Evolutionary conservation across 2,113 vertebrate genomes (phyloP).

Genomic region (Lanius ludovicianus): DNA sequence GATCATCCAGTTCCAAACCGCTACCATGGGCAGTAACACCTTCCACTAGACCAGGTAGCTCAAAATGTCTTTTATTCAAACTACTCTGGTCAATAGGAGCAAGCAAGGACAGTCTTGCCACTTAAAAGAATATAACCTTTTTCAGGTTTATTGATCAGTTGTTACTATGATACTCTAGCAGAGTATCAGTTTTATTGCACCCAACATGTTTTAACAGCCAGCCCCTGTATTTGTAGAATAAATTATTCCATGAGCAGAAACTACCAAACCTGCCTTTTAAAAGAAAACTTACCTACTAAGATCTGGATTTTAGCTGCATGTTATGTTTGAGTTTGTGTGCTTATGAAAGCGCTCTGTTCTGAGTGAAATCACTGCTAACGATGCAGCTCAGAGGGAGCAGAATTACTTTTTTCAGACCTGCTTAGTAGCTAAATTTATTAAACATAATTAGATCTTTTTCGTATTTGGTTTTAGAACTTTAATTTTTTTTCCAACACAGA

Average conservation of each 20-base stretch:
- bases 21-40: neutral
- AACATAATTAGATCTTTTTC: neutral
- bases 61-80: neutral
- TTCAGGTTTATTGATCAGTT: neutral
- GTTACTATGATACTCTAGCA: neutral
- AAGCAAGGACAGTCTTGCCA: fast-evolving
- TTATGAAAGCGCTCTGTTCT: neutral
- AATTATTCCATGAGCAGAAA: neutral
- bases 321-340: neutral
- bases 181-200: neutral
- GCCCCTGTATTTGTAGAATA: neutral
- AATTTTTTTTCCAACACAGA: neutral
- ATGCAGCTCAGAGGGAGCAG: neutral
- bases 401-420: neutral
- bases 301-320: neutral
- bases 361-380: neutral
- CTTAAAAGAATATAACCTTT: neutral
- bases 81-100: neutral
- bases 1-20: neutral
- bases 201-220: neutral
- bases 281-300: neutral
- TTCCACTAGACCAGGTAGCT: neutral
- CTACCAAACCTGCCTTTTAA: neutral
- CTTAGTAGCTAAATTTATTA: neutral
- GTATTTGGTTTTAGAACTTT: neutral